phyloP scores from a whole-genome alignment of 2,888 invertebrate species.

The Lordiphosa fenestrarum region DNA sequence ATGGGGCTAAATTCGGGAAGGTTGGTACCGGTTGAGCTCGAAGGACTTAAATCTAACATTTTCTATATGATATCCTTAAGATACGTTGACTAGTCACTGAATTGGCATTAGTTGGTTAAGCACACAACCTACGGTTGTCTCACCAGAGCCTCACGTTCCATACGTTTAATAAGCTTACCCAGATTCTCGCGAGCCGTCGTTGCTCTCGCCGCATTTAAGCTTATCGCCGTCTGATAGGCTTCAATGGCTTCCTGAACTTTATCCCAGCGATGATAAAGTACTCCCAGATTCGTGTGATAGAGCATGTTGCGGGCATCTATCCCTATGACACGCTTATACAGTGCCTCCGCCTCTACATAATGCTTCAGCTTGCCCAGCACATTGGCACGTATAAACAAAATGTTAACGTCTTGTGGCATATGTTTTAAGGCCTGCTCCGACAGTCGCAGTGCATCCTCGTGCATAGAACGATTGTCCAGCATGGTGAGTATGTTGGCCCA shows the following conservation, averaged over 20 bases:
- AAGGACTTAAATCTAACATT: too few relatives aligned
- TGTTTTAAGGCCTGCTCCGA: constrained; percentile 86
- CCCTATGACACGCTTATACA: constrained; percentile 89
- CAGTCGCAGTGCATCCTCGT: constrained; percentile 86
- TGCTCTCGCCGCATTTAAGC: constrained; percentile 85
- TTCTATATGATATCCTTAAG: too few relatives aligned
- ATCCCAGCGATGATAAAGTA: constrained; percentile 96
- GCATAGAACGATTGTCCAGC: constrained; percentile 87
- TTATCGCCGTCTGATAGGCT: constrained; percentile 88
- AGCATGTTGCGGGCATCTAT: constrained; percentile 87
- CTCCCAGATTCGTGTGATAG: constrained; percentile 94
- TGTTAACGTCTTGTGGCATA: constrained; percentile 87
- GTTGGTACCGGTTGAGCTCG: too few relatives aligned
- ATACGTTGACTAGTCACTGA: too few relatives aligned
- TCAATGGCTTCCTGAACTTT: constrained; percentile 87
- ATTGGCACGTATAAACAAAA: constrained; percentile 94
- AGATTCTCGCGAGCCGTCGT: constrained; percentile 87
- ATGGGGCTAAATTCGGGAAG: too few relatives aligned
- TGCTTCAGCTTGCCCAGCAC: constrained; percentile 90
- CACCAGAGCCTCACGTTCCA: constrained; percentile 44
- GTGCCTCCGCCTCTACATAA: constrained; percentile 89
- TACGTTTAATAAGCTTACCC: constrained; percentile 80
- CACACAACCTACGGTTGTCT: constrained; percentile 3
- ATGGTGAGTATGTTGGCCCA: constrained; percentile 96
- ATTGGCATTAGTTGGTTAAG: too few relatives aligned